A percentile compares a stretch with the other conserved stretches of the same genome.
Conservation (phyloP, 1,140 invertebrate species). For the Adelges cooleyi region DNA sequence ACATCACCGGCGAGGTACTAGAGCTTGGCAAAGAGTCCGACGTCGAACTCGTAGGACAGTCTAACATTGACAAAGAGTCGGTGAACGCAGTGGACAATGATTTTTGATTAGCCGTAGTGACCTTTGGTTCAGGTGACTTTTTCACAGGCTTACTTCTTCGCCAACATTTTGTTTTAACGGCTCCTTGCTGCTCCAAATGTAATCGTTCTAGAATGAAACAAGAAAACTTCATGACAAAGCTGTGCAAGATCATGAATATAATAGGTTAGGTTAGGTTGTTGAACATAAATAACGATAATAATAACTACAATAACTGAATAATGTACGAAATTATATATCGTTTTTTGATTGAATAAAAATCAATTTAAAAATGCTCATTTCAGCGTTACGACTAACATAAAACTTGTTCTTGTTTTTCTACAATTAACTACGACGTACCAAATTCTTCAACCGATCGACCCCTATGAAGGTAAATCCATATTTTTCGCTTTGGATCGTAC, state of each 20-base stretch:
- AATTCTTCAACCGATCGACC: constrained; percentile 65
- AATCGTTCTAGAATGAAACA: constrained; percentile 35
- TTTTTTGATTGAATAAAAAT: too few relatives aligned
- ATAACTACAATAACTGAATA: too few relatives aligned
- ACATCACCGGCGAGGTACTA: constrained; percentile 5
- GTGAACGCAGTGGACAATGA: background rate
- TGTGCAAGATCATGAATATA: too few relatives aligned
- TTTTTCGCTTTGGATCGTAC: constrained; percentile 75
- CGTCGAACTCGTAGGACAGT: constrained; percentile 12
- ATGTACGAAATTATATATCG: too few relatives aligned
- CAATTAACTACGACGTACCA: constrained; percentile 37
- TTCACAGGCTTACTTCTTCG: constrained; percentile 43
- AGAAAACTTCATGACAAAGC: too few relatives aligned
- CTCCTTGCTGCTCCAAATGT: constrained; percentile 47
- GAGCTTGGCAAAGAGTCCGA: constrained; percentile 15
- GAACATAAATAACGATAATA: too few relatives aligned
- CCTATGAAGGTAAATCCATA: constrained; percentile 82
- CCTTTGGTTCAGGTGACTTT: constrained; percentile 38
- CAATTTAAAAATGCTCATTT: too few relatives aligned
- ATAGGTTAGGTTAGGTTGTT: too few relatives aligned
- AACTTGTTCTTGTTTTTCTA: too few relatives aligned
- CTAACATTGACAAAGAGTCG: constrained; percentile 15
- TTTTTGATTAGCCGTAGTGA: constrained; percentile 20
- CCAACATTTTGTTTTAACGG: constrained; percentile 30
- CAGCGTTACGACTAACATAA: too few relatives aligned